Conservation (phyloP, 2,113 vertebrate genomes). For the Sinosuthora webbiana region DNA sequence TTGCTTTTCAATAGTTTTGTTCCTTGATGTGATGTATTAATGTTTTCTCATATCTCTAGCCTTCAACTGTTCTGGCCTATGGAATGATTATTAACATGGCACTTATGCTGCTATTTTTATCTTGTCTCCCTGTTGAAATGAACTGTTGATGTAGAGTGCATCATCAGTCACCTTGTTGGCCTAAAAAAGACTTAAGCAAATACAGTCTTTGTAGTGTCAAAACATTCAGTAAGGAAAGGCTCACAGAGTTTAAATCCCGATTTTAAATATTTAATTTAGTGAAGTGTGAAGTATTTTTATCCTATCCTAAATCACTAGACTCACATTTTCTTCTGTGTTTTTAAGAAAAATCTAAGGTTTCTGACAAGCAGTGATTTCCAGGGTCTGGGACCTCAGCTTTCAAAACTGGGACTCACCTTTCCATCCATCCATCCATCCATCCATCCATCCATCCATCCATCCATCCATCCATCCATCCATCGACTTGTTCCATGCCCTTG, state of each 20-base stretch:
- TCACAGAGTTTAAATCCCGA: not conserved
- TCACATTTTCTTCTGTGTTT: not conserved
- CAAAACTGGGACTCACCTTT: not conserved
- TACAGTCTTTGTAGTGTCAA: not conserved
- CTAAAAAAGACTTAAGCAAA: not conserved
- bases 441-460: not conserved
- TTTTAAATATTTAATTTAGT: not conserved
- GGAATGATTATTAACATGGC: not conserved
- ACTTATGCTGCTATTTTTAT: not conserved
- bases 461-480: not conserved
- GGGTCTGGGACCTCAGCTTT: not conserved
- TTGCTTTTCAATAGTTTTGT: not conserved
- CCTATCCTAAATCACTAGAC: not conserved
- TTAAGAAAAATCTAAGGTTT: not conserved
- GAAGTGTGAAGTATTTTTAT: not conserved
- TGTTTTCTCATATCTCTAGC: not conserved
- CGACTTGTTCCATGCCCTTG: not conserved
- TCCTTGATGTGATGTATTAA: not conserved
- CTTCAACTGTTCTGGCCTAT: not conserved
- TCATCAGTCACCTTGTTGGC: not conserved
- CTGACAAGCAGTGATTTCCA: not conserved
- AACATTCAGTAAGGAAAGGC: not conserved
- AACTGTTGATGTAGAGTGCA: not conserved
- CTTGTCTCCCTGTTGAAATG: not conserved
- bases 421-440: not conserved